Base-by-base conservation (phyloP, 2,113 vertebrate species). In the Galbula dea region DNA sequence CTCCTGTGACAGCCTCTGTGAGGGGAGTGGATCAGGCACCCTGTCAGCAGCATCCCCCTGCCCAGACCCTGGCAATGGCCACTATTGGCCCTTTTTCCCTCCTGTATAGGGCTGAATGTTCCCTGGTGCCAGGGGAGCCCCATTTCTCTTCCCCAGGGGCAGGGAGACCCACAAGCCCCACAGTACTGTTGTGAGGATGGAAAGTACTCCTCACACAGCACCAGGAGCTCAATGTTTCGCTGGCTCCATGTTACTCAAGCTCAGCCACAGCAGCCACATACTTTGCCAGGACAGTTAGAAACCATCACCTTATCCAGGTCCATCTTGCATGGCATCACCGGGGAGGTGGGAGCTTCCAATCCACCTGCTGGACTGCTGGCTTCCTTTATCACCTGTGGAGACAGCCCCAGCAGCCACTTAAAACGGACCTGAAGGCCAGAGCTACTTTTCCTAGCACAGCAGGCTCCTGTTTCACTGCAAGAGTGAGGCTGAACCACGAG, bases 261-360 rank as follows among this genome's bases (percentile, higher is more conserved):
- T 46, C 5, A 1, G 21, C 46, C 0, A 0, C 48, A 65, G 21
- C 76, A 81, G 49, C 48, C 61, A 43, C 48, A 21, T 0, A 11
- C 26, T 43, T 48, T 0, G 1, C 19, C 9, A 15, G 10, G 14
- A 36, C 6, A 2, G 29, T 24, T 11, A 57, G 13, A 66, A 91
- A 82, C 54, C 10, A 39, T 27, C 96, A 99, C 99, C 98, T 99
- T 99, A 90, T 99, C 99, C 74, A 98, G 94, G 75, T 99, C 99
- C 96, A 98, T 67, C 96, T 98, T 99, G 96, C 98, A 98, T 7
- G 97, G 98, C 94, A 99, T 97, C 59, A 98, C 97, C 0, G 99
- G 99, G 55, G 99, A 99, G 7, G 97, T 97, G 55, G 98, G 98
- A 29, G 92, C 95, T 36, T 99, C 98, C 27, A 95, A 45, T 43